These are phyloP conservation scores for Entomobrya proxima DNA, from an alignment of 2,888 invertebrate genomes.

Conservation along the genomic window DNA sequence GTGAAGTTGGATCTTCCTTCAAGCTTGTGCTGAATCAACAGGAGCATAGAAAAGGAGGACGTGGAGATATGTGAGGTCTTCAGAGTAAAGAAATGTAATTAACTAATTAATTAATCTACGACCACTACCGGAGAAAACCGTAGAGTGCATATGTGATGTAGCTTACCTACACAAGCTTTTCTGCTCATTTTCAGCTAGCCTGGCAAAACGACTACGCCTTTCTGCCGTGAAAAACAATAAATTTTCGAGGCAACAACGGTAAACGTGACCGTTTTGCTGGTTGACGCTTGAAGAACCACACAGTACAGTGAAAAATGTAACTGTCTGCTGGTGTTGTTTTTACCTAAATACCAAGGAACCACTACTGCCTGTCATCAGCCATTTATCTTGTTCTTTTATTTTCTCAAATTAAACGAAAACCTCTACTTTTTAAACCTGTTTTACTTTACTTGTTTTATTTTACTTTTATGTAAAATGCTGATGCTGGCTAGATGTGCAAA, in stretches of 20 bases:
- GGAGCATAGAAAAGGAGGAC: neutral
- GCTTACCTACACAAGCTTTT: neutral
- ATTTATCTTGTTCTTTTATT: too few relatives aligned
- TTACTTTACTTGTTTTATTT: too few relatives aligned
- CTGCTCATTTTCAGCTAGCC: neutral
- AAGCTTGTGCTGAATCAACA: conserved; percentile 35
- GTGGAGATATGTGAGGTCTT: neutral
- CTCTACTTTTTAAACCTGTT: too few relatives aligned
- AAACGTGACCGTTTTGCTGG: too few relatives aligned
- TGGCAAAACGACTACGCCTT: neutral
- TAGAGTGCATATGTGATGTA: too few relatives aligned
- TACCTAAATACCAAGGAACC: too few relatives aligned
- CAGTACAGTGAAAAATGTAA: too few relatives aligned
- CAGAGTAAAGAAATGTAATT: conserved; percentile 50
- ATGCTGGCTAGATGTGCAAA: neutral
- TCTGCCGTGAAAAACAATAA: conserved; percentile 4
- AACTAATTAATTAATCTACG: conserved; percentile 65
- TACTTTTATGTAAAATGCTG: neutral
- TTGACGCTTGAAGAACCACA: too few relatives aligned
- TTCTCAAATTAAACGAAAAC: too few relatives aligned
- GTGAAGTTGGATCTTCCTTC: neutral
- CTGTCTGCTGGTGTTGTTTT: too few relatives aligned
- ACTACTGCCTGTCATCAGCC: too few relatives aligned
- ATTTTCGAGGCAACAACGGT: neutral
- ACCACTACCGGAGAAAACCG: neutral